Evolutionary conservation across 2,797 vertebrate species (phyloP).

Genomic region (Tolypeutes matacus): DNA sequence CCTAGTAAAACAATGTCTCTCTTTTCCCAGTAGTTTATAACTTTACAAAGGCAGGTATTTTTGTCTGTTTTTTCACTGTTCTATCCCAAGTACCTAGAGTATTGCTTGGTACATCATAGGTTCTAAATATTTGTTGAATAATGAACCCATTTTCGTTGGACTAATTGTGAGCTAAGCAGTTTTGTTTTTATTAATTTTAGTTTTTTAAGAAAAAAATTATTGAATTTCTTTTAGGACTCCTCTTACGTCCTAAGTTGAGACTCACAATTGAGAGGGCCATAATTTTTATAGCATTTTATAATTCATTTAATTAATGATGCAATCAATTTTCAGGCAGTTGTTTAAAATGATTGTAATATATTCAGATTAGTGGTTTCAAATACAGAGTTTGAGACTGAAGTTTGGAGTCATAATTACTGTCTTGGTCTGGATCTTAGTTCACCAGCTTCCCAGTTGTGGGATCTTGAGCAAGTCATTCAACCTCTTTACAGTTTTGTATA

Average conservation of each 20-base stretch:
- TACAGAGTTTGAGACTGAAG: not conserved
- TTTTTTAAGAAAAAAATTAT: not conserved
- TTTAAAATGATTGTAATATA: conserved; percentile 16
- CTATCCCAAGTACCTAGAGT: not conserved
- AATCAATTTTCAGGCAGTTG: not conserved
- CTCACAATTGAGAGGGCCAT: not conserved
- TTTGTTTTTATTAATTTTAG: too few species aligned
- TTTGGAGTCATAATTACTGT: not conserved
- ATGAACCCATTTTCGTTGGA: not conserved
- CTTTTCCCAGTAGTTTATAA: not conserved
- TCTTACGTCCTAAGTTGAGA: too few species aligned
- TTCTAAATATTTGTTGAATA: not conserved
- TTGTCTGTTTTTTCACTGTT: not conserved
- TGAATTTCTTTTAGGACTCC: not conserved
- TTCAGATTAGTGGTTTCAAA: not conserved
- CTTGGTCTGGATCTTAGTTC: not conserved
- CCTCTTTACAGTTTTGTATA: not conserved
- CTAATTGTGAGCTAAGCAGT: not conserved
- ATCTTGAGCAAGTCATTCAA: not conserved
- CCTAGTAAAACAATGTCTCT: not conserved
- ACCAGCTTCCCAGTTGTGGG: not conserved
- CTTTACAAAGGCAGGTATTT: not conserved
- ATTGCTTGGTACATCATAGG: not conserved
- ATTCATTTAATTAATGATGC: not conserved
- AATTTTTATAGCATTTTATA: not conserved